Evolutionary conservation across 2,113 vertebrate species (phyloP).

Genomic region (Otis tarda): DNA sequence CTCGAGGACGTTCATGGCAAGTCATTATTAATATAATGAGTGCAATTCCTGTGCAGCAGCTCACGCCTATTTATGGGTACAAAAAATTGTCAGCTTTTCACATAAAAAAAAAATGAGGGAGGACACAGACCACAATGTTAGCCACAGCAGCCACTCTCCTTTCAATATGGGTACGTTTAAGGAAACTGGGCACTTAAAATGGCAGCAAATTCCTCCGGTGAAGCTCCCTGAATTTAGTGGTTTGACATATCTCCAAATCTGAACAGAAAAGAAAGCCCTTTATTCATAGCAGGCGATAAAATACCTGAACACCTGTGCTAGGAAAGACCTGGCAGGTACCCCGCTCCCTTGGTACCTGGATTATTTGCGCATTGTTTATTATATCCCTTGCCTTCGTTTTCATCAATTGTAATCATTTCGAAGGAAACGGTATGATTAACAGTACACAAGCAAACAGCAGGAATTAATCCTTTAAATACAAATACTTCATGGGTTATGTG

Average conservation of each 20-base stretch:
- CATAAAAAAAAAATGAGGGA: conserved; percentile 26
- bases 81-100: conserved; percentile 53
- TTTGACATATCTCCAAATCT: conserved; percentile 46
- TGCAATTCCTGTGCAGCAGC: conserved; percentile 56
- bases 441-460: conserved; percentile 76
- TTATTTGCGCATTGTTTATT: conserved; percentile 68
- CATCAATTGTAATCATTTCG: conserved; percentile 77
- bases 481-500: conserved; percentile 50
- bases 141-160: conserved; percentile 28
- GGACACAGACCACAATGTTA: conserved; percentile 35
- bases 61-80: conserved; percentile 51
- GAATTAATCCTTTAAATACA: conserved; percentile 80
- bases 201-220: neutral
- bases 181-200: conserved; percentile 35
- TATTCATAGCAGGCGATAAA: conserved; percentile 40
- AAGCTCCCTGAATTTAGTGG: conserved; percentile 24
- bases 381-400: conserved; percentile 71
- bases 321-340: conserved; percentile 64
- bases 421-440: conserved; percentile 73
- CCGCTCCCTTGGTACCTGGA: conserved; percentile 46
- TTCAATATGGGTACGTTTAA: neutral
- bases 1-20: conserved; percentile 57
- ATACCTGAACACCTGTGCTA: conserved; percentile 54
- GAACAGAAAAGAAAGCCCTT: conserved; percentile 32
- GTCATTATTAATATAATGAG: conserved; percentile 71